These are phyloP conservation scores for Riparia riparia DNA, from an alignment of 2,113 vertebrate genomes.

Conservation along the genomic window DNA sequence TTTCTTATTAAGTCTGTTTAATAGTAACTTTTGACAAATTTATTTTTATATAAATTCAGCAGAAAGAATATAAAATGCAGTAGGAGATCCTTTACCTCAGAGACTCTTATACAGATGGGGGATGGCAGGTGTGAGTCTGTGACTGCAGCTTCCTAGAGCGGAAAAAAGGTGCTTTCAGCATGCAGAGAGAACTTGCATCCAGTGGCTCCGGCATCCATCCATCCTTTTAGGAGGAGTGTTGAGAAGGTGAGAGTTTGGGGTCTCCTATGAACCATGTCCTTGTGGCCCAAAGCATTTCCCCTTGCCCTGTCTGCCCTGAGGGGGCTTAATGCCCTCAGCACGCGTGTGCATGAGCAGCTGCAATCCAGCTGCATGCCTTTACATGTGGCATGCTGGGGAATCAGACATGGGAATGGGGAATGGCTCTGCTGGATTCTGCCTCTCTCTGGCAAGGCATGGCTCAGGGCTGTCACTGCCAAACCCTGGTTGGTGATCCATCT, in stretches of 20 bases:
- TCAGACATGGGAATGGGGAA: not conserved
- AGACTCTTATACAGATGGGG: not conserved
- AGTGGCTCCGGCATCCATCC: not conserved
- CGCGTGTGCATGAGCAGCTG: accelerated
- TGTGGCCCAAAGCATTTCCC: not conserved
- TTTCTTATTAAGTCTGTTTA: not conserved
- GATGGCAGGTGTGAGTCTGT: not conserved
- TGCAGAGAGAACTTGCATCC: not conserved
- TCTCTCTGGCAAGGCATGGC: not conserved
- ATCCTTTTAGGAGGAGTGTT: not conserved
- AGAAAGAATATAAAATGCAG: not conserved
- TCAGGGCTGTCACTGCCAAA: not conserved
- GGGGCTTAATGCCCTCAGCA: not conserved
- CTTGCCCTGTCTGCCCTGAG: not conserved
- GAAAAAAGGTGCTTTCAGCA: not conserved
- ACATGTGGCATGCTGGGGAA: accelerated
- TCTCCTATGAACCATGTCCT: not conserved
- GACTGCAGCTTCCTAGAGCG: not conserved
- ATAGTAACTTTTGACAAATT: not conserved
- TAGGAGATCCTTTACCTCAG: not conserved
- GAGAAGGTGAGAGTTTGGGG: not conserved
- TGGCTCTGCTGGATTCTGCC: not conserved
- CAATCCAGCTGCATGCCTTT: not conserved
- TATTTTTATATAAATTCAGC: not conserved
- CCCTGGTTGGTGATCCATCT: not conserved